Conservation (phyloP, 53 echinoderm and acorn worm genomes). For the Luidia sarsii region DNA sequence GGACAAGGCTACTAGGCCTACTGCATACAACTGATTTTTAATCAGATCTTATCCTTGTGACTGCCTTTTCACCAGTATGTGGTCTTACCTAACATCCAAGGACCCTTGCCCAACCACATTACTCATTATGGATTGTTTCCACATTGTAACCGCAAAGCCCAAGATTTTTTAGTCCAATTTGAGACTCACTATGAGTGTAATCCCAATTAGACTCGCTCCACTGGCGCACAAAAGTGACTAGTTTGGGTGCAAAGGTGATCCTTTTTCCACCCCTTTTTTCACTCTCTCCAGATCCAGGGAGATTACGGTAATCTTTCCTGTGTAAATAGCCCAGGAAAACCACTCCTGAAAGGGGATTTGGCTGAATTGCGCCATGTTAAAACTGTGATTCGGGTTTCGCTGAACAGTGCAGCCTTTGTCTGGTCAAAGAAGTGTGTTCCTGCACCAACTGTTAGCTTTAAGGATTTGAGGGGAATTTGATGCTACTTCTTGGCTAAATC, state of each 20-base stretch:
- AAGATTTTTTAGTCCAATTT: too few species aligned
- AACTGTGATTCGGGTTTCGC: slow-evolving; percentile 20
- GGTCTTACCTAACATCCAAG: too few species aligned
- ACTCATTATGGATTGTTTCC: too few species aligned
- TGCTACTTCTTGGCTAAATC: background rate
- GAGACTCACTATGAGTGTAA: too few species aligned
- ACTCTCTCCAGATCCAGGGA: background rate
- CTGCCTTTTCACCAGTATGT: too few species aligned
- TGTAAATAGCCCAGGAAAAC: slow-evolving; percentile 22
- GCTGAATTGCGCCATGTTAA: slow-evolving; percentile 3
- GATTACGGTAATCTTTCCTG: slow-evolving; percentile 13
- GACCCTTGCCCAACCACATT: too few species aligned
- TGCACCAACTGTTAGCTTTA: slow-evolving; percentile 40
- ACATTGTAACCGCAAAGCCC: too few species aligned
- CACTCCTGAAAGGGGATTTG: background rate
- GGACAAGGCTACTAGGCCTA: too few species aligned
- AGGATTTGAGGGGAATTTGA: background rate
- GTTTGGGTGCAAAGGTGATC: background rate
- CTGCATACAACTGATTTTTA: too few species aligned
- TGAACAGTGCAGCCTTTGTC: slow-evolving; percentile 21
- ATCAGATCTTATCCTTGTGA: too few species aligned
- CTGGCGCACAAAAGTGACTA: slow-evolving; percentile 11
- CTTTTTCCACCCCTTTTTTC: too few species aligned
- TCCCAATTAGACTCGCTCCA: slow-evolving; percentile 36
- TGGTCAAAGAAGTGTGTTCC: slow-evolving; percentile 7